A percentile compares a stretch with the other conserved stretches of the same genome.
Conservation (phyloP, 2,888 invertebrate genomes). For the Scaptomyza cyrtandrae region DNA sequence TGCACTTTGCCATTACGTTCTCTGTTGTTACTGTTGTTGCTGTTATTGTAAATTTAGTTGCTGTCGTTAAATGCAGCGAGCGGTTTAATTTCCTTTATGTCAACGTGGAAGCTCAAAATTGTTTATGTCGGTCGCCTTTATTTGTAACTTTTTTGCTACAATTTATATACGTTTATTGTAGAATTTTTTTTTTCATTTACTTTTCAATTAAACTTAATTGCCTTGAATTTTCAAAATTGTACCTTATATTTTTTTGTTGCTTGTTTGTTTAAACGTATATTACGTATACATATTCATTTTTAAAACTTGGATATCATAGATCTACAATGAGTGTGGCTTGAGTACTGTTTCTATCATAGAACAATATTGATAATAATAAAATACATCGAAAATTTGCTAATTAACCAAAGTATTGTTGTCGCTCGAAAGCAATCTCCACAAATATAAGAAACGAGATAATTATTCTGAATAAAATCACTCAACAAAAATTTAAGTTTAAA, state of each 20-base stretch:
- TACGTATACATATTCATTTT: constrained; percentile 3
- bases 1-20: constrained; percentile 45
- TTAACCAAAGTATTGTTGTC: too few relatives aligned
- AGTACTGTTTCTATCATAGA: too few relatives aligned
- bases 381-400: too few relatives aligned
- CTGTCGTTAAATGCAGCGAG: constrained; percentile 21
- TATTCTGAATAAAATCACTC: too few relatives aligned
- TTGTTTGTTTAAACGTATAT: constrained; percentile 2
- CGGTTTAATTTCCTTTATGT: constrained; percentile 49
- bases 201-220: constrained; percentile 47
- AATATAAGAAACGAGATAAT: too few relatives aligned
- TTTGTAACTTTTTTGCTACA: constrained; percentile 1
- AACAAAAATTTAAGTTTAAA: too few relatives aligned
- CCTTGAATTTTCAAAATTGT: constrained; percentile 21
- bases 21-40: constrained; percentile 4
- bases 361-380: too few relatives aligned
- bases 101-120: constrained; percentile 58
- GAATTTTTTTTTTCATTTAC: not conserved
- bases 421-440: too few relatives aligned
- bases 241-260: not conserved
- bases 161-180: constrained; percentile 9
- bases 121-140: constrained; percentile 21
- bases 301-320: constrained; percentile 3
- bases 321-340: not conserved
- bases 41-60: constrained; percentile 37